Conservation (phyloP, 2,888 invertebrate genomes). For the Hololepta plana region DNA sequence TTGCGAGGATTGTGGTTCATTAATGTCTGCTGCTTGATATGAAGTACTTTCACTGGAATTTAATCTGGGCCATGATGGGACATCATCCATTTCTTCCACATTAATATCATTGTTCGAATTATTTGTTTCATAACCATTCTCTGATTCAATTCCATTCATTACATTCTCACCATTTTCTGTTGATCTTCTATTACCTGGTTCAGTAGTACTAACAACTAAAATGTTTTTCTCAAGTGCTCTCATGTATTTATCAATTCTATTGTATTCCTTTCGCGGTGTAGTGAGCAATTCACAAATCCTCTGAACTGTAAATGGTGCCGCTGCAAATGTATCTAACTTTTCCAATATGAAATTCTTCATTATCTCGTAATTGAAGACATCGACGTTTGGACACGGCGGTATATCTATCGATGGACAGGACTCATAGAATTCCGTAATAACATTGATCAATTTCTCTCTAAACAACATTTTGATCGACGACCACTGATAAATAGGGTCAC, state of each 20-base stretch:
- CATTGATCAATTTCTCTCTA: slow-evolving; percentile 68
- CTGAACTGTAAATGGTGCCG: slow-evolving; percentile 93
- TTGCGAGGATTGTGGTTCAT: slow-evolving; percentile 11
- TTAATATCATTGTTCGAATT: slow-evolving; percentile 33
- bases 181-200: slow-evolving; percentile 45
- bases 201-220: slow-evolving; percentile 63
- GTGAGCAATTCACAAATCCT: slow-evolving; percentile 87
- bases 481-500: slow-evolving; percentile 90
- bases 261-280: slow-evolving; percentile 84
- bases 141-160: slow-evolving; percentile 41
- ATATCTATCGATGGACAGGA: slow-evolving; percentile 57
- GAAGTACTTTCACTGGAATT: slow-evolving; percentile 11
- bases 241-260: slow-evolving; percentile 91
- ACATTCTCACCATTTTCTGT: slow-evolving; percentile 48
- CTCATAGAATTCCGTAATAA: slow-evolving; percentile 77
- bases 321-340: slow-evolving; percentile 63
- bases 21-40: slow-evolving; percentile 20
- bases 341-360: slow-evolving; percentile 73
- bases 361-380: slow-evolving; percentile 74
- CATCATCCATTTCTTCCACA: slow-evolving; percentile 37
- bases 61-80: slow-evolving; percentile 19
- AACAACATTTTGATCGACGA: slow-evolving; percentile 71
- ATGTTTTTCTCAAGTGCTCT: slow-evolving; percentile 92
- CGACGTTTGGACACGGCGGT: slow-evolving; percentile 78
- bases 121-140: slow-evolving; percentile 30